Percentiles rank a stretch among this genome's conserved stretches.
These are phyloP conservation scores for Rhopalosiphum nymphaeae DNA, from an alignment of 2,888 invertebrate species.

Conservation along the genomic window DNA sequence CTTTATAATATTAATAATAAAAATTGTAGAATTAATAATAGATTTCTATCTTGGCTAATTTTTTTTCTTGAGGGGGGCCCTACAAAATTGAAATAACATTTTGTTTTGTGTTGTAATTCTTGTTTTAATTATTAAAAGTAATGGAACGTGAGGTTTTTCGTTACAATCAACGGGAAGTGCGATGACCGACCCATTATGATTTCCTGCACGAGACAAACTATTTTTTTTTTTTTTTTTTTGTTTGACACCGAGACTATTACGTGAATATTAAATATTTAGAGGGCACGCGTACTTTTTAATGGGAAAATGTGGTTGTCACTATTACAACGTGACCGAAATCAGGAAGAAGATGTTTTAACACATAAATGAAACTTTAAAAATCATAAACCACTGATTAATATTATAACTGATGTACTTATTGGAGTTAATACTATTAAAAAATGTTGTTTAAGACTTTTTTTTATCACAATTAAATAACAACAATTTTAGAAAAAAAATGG, in stretches of 20 bases:
- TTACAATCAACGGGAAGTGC: slow-evolving; percentile 62
- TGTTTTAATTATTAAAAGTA: slow-evolving; percentile 50
- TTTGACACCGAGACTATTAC: slow-evolving; percentile 46
- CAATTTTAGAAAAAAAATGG: no score
- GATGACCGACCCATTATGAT: slow-evolving; percentile 60
- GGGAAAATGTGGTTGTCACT: slow-evolving; percentile 47
- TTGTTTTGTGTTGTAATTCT: slow-evolving; percentile 27
- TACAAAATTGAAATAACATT: slow-evolving; percentile 13
- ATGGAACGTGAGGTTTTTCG: slow-evolving; percentile 55
- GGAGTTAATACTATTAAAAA: neutral
- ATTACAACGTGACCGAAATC: slow-evolving; percentile 56
- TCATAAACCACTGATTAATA: slow-evolving; percentile 30
- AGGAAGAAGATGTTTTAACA: slow-evolving; percentile 26
- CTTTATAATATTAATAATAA: neutral
- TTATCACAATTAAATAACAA: neutral
- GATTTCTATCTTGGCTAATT: neutral
- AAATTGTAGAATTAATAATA: neutral
- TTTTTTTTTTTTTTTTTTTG: slow-evolving; percentile 44
- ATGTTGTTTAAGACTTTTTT: neutral
- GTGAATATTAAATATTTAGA: slow-evolving; percentile 61
- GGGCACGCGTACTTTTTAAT: slow-evolving; percentile 60
- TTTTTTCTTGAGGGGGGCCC: neutral
- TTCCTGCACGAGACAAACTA: slow-evolving; percentile 56
- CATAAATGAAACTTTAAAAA: slow-evolving; percentile 26
- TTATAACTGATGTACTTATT: neutral